phyloP scores from a whole-genome alignment of 92 coral and sea anemone species.

The Nematostella vectensis region DNA sequence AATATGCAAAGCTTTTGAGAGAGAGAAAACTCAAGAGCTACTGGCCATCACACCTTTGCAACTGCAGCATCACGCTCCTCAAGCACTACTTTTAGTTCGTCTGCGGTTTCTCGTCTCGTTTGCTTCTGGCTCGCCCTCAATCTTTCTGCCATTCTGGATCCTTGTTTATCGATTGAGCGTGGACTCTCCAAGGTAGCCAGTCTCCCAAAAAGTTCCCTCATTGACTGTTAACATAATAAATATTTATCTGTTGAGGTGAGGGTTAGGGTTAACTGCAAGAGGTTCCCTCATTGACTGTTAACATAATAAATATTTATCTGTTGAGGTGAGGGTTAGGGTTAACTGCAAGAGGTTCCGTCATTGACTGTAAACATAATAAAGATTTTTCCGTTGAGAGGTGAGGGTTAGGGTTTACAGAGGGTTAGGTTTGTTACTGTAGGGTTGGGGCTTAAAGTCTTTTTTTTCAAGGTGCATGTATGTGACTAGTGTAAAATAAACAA shows the following conservation, averaged over 20 bases:
- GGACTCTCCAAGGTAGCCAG: conserved; percentile 66
- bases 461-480: too few relatives aligned
- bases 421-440: conserved; percentile 53
- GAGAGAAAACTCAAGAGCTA: too few relatives aligned
- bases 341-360: conserved; percentile 46
- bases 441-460: too few relatives aligned
- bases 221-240: conserved; percentile 41
- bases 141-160: conserved; percentile 60
- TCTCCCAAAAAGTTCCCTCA: conserved; percentile 60
- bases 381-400: too few relatives aligned
- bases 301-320: too few relatives aligned
- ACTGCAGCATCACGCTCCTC: conserved; percentile 82
- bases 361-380: conserved; percentile 42
- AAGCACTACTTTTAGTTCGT: conserved; percentile 77
- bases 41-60: conserved; percentile 79
- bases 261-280: conserved; percentile 5
- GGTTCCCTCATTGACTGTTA: conserved; percentile 64
- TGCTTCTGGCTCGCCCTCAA: conserved; percentile 67
- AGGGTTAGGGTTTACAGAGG: conserved; percentile 12
- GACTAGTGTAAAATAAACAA: too few relatives aligned
- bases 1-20: too few relatives aligned
- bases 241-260: too few relatives aligned
- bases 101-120: conserved; percentile 70
- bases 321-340: neutral
- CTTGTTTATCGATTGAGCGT: conserved; percentile 73